Evolutionary conservation across 2,797 vertebrate genomes (phyloP), one percentile per base, ranked within the genome.

Genomic region (Tiaroga cobitis): DNA sequence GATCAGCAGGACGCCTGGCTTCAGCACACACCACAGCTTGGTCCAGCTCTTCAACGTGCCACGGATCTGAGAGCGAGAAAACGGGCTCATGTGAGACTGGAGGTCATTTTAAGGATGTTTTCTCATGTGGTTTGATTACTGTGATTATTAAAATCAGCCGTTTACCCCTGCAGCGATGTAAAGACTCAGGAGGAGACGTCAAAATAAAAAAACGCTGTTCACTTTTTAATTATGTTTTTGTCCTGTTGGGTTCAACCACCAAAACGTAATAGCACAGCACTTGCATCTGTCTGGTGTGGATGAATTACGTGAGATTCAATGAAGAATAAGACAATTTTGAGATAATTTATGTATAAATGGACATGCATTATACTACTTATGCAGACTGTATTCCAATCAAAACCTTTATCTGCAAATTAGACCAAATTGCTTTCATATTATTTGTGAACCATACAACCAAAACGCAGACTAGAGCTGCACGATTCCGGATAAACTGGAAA

Each of bases 11-110:
- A 99, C 98, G 15, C 98, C 98, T 0, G 98, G 98, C 91, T 99
- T 99, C 93, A 99, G 94, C 85, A 99, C 98, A 83, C 98, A 99
- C 98, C 98, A 99, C 93, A 99, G 90, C 94, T 99, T 99, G 90
- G 98, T 99, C 98, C 98, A 99, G 93, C 98, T 98, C 94, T 99
- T 99, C 88, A 99, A 92, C 37, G 97, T 99, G 77, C 98, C 98
- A 63, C 98, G 97, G 90, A 99, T 99, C 98, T 99, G 92, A 9
- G 43, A 54, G 15, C 16, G 15, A 49, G 46, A 0, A 16, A 16
- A 86, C 26, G 82, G 7, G 59, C 70, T 81, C 1, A 8, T 21
- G 2, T 34, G 39, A 32, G 34, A 51, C 9, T n/a, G 32, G 21
- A 29, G 61, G 26, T 29, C 26, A 29, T 29, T 29, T 29, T 16